Conservation (phyloP, 1,140 invertebrate species). For the Calliopsis andreniformis region DNA sequence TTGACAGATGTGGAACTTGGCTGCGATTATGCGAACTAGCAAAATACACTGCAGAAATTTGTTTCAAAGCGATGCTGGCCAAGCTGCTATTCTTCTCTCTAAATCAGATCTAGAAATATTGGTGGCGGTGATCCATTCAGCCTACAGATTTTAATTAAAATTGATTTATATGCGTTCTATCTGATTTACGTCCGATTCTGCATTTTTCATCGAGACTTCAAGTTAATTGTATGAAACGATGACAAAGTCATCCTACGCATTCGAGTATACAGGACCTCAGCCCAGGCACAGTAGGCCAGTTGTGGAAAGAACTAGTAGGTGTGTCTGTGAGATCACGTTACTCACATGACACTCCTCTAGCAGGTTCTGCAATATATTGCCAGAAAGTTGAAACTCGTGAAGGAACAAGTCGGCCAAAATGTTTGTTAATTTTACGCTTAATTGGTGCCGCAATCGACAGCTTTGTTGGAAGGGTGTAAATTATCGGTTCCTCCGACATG, state of each 20-base stretch:
- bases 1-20: conserved; percentile 42
- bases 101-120: conserved; percentile 17
- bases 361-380: conserved; percentile 30
- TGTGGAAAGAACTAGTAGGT: conserved; percentile 39
- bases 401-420: conserved; percentile 39
- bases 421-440: conserved; percentile 61
- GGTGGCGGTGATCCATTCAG: background rate
- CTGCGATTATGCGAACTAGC: conserved; percentile 32
- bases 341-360: conserved; percentile 29
- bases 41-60: conserved; percentile 45
- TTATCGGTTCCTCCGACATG: conserved; percentile 37
- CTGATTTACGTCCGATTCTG: conserved; percentile 2
- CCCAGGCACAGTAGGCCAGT: background rate
- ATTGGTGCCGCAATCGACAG: conserved; percentile 44
- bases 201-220: background rate
- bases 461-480: conserved; percentile 27
- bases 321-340: conserved; percentile 53
- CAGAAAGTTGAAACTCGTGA: conserved; percentile 49
- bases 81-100: conserved; percentile 13
- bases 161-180: background rate
- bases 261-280: background rate
- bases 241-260: background rate
- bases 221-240: background rate
- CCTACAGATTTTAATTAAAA: background rate
- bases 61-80: conserved; percentile 15